Base-by-base conservation (phyloP, 2,888 invertebrate species). In the Leptura quadrifasciata region DNA sequence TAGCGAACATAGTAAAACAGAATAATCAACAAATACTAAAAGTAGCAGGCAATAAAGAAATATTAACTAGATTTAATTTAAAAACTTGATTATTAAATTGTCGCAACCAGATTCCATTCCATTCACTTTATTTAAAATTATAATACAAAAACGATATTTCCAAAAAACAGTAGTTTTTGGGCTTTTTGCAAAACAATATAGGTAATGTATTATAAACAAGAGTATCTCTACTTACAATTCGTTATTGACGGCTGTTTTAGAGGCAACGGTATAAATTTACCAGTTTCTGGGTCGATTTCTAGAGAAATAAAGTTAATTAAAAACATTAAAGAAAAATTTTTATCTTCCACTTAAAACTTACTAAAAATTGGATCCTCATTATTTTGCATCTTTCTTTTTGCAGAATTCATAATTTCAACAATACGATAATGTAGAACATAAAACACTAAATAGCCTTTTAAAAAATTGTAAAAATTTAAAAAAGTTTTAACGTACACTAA, bases 281-380 rank as follows among this genome's bases (percentile, higher is more conserved):
- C 74, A 20, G 74, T 55, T 17, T 35, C 69, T 17, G 68, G 74
- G 17, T 74, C 63, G 10, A n/a, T 20, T 57, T 69, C 74, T 74
- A 39, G 69, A 74, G 47, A 60, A 54, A n/a, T 24, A 31, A 17
- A 68, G 61, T 47, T 10, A 17, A 24, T 54, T 6, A 31, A 6
- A 31, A 8, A 6, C 31, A 52, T 47, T 6, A 47, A 10, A 12
- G 20, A 64, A 64, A 20, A 20, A 0, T 18, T 64, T 31, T 2
- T 3, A 3, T 47, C 55, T 54, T 15, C 4, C 21, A 65, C 10
- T 8, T n/a, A 63, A 12, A 61, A 31, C 74, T 74, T 74, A 74
- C 74, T 63, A 55, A 63, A 74, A 15, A 69, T 3, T 18, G 60
- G 63, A 0, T 63, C 63, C 0, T 21, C 61, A n/a, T 55, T 64